These are phyloP conservation scores for Thera obeliscata DNA, from an alignment of 2,888 invertebrate genomes.

Conservation along the genomic window DNA sequence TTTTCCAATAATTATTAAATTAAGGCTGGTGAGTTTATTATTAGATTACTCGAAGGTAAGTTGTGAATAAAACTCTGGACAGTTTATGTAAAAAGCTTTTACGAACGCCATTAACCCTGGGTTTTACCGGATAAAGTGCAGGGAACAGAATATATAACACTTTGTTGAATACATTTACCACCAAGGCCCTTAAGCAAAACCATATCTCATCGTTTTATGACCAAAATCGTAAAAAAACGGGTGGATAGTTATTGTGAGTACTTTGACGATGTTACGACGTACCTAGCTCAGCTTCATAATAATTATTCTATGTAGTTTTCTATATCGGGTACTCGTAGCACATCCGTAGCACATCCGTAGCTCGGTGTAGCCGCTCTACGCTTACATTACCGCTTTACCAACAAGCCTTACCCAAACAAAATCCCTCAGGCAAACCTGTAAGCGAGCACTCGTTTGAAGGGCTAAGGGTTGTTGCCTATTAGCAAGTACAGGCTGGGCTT, in stretches of 20 bases:
- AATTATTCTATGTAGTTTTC: background rate
- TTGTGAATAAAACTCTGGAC: background rate
- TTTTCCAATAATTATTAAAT: slow-evolving; percentile 19
- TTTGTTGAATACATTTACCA: background rate
- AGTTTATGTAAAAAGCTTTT: slow-evolving; percentile 16
- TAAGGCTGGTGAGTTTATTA: slow-evolving; percentile 6
- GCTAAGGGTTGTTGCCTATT: slow-evolving; percentile 67
- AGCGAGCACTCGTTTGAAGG: slow-evolving; percentile 55
- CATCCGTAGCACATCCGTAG: slow-evolving; percentile 19
- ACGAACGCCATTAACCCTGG: slow-evolving; percentile 2
- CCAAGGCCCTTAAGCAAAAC: background rate
- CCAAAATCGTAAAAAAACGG: background rate
- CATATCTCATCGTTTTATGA: background rate
- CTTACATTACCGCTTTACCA: slow-evolving; percentile 18
- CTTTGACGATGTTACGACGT: too few species aligned
- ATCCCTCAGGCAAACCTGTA: slow-evolving; percentile 51
- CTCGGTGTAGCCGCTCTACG: slow-evolving; percentile 11
- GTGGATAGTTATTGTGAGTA: background rate
- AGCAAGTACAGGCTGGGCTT: slow-evolving; percentile 67
- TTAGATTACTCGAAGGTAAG: background rate
- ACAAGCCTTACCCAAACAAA: slow-evolving; percentile 52
- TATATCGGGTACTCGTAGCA: slow-evolving; percentile 4
- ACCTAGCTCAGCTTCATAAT: too few species aligned
- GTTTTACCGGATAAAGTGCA: slow-evolving; percentile 6
- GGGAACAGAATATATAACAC: slow-evolving; percentile 5